Percentiles rank a stretch among this genome's conserved stretches.
Conservation (phyloP, 2,797 vertebrate genomes). For the Thamnophis elegans region DNA sequence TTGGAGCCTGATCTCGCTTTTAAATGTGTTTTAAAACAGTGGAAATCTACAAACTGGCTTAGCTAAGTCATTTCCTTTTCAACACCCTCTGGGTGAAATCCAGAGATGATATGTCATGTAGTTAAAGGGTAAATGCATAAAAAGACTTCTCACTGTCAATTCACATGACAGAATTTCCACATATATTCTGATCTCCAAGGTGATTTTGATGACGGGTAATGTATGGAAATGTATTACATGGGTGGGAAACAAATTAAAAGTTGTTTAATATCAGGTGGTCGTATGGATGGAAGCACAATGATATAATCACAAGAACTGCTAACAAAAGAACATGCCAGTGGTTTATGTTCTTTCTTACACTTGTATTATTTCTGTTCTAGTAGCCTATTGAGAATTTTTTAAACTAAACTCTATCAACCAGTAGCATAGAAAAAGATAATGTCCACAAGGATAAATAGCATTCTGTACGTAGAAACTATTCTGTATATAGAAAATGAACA, state of each 20-base stretch:
- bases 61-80: slow-evolving; percentile 14
- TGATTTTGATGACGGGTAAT: background rate
- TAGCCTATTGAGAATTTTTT: background rate
- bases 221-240: background rate
- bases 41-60: background rate
- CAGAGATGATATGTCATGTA: slow-evolving; percentile 18
- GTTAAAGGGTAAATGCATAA: background rate
- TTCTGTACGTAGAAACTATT: background rate
- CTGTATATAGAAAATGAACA: background rate
- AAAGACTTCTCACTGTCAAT: background rate
- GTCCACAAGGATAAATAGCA: background rate
- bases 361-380: background rate
- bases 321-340: background rate
- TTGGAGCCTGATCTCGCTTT: slow-evolving; percentile 21
- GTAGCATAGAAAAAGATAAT: too few species aligned
- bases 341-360: background rate
- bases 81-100: background rate
- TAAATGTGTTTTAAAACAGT: slow-evolving; percentile 24
- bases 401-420: background rate
- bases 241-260: background rate
- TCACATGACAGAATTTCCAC: background rate
- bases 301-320: background rate
- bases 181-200: background rate
- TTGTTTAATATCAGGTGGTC: background rate
- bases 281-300: background rate